These are phyloP conservation scores for Lytechinus variegatus DNA, from an alignment of 35 echinoderm and acorn worm genomes.

Conservation along the genomic window DNA sequence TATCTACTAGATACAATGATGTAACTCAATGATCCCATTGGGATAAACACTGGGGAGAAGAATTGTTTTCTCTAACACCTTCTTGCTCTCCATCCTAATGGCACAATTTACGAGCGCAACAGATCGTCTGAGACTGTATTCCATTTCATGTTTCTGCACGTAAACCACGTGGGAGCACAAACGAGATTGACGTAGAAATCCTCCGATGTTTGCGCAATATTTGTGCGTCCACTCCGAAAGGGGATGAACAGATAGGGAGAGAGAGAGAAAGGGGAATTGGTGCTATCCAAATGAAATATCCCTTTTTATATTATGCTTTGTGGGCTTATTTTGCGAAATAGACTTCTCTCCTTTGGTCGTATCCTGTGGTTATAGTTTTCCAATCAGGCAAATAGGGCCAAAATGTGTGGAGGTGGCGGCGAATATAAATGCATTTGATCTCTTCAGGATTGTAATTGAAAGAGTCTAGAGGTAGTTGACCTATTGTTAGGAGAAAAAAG, in stretches of 20 bases:
- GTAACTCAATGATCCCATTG: background rate
- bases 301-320: background rate
- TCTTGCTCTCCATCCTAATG: background rate
- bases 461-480: background rate
- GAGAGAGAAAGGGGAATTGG: background rate
- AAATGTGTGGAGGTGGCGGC: background rate
- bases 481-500: background rate
- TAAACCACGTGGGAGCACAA: background rate
- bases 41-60: background rate
- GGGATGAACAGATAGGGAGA: background rate
- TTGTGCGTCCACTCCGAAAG: background rate
- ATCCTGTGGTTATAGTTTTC: background rate
- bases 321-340: background rate
- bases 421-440: conserved; percentile 6
- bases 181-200: background rate
- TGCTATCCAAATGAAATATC: background rate
- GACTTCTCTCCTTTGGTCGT: background rate
- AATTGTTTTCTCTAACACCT: background rate
- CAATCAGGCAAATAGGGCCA: background rate
- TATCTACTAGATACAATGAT: background rate
- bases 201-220: background rate
- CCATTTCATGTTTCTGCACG: background rate
- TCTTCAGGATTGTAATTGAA: background rate
- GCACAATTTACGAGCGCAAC: background rate
- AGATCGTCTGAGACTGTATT: background rate